These are phyloP conservation scores for Frankliniella intonsa DNA, from an alignment of 2,888 invertebrate species.

Conservation along the genomic window DNA sequence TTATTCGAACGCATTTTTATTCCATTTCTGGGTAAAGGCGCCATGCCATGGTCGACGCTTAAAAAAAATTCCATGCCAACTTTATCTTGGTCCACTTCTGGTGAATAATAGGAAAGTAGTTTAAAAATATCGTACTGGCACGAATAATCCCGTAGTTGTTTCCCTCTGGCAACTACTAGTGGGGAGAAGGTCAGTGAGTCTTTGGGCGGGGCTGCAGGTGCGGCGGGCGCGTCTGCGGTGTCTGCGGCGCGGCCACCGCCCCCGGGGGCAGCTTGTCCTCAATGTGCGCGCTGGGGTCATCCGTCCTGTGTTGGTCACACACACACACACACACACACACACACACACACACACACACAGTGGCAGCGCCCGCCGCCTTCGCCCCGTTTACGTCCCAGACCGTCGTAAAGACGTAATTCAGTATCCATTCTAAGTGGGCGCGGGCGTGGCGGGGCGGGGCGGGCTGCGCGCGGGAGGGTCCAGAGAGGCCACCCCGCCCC, in stretches of 20 bases:
- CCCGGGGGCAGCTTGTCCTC: neutral
- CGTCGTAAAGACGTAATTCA: slow-evolving; percentile 1
- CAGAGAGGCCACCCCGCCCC: neutral
- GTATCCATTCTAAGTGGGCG: slow-evolving; percentile 9
- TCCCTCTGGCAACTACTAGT: too few species aligned
- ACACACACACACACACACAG: neutral
- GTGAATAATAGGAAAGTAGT: too few species aligned
- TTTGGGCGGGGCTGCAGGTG: too few species aligned
- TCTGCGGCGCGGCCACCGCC: neutral
- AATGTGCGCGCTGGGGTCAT: neutral
- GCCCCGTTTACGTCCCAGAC: neutral
- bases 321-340: neutral
- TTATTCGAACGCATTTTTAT: too few species aligned
- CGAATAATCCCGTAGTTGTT: too few species aligned
- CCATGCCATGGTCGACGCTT: too few species aligned
- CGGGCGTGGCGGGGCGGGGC: too few species aligned
- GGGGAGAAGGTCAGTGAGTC: too few species aligned
- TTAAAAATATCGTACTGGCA: too few species aligned
- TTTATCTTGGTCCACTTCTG: too few species aligned
- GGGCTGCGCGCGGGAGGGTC: neutral
- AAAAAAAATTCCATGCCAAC: too few species aligned
- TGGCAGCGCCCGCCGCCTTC: neutral
- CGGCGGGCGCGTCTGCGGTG: neutral
- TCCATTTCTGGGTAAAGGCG: too few species aligned
- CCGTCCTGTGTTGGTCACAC: neutral